Conservation (phyloP, 2,797 vertebrate genomes). For the Pantherophis alleghaniensis region DNA sequence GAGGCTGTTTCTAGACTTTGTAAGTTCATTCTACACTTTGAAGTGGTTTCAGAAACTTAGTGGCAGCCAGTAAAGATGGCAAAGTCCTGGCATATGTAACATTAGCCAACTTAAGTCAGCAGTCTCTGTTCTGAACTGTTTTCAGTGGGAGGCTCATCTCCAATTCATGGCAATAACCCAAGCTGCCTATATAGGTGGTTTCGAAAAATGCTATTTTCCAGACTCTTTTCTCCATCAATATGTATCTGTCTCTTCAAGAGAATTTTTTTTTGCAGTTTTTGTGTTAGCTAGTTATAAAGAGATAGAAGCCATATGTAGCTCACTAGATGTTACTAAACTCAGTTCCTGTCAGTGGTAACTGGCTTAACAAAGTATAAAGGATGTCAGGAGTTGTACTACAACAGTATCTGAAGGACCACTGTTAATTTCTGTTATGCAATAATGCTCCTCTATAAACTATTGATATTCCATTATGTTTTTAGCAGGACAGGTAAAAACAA, state of each 20-base stretch:
- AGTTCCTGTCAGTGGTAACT: not conserved
- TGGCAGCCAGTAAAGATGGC: not conserved
- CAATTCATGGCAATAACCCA: not conserved
- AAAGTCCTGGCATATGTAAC: not conserved
- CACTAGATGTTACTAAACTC: not conserved
- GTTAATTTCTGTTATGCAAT: not conserved
- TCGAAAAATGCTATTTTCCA: not conserved
- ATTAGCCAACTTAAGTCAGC: not conserved
- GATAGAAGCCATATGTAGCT: not conserved
- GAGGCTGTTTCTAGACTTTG: not conserved
- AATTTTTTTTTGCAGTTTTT: not conserved
- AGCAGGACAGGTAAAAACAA: not conserved
- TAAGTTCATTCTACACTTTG: not conserved
- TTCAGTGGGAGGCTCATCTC: not conserved
- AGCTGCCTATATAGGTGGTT: not conserved
- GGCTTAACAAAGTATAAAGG: not conserved
- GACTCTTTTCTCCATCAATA: not conserved
- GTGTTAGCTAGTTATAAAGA: not conserved
- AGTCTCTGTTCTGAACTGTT: not conserved
- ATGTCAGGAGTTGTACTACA: not conserved
- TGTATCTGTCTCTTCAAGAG: not conserved
- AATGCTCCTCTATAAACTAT: not conserved
- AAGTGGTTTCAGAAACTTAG: not conserved
- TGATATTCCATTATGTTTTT: not conserved
- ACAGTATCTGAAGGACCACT: not conserved